These are phyloP conservation scores for Bettongia penicillata DNA, from an alignment of 2,113 vertebrate species.

Conservation along the genomic window DNA sequence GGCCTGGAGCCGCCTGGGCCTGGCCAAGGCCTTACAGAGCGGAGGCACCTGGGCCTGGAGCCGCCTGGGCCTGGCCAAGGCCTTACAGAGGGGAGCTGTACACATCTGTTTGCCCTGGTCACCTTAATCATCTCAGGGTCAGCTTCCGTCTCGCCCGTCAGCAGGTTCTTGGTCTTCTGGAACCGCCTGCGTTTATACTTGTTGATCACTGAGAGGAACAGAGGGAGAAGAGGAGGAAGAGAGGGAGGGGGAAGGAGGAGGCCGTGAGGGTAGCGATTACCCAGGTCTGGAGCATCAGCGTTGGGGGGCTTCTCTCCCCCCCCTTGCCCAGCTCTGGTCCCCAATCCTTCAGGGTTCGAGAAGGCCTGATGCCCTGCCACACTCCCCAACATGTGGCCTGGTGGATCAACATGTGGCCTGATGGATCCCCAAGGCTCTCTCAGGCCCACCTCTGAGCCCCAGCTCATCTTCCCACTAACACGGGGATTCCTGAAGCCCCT, in stretches of 20 bases:
- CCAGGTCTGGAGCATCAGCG: not conserved
- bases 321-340: not conserved
- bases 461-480: too few relatives aligned
- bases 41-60: too few relatives aligned
- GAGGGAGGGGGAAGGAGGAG: not conserved
- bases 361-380: too few relatives aligned
- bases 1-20: too few relatives aligned
- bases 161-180: slow-evolving; percentile 95
- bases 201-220: slow-evolving; percentile 90
- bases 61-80: too few relatives aligned
- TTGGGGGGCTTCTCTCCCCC: not conserved
- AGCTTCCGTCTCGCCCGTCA: slow-evolving; percentile 95
- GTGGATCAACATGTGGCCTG: too few relatives aligned
- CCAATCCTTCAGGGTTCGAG: accelerated
- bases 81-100: too few relatives aligned
- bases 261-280: too few relatives aligned
- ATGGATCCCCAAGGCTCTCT: too few relatives aligned
- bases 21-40: too few relatives aligned
- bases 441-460: too few relatives aligned
- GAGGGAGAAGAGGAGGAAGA: not conserved
- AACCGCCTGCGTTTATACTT: slow-evolving; percentile 96
- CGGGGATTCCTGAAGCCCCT: not conserved
- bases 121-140: slow-evolving; percentile 98
- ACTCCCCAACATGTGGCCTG: too few relatives aligned
- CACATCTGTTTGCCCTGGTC: not conserved